Percentiles rank a stretch among this genome's conserved stretches.
Evolutionary conservation across 2,113 vertebrate species (phyloP).

Genomic region (Stegostoma tigrinum): DNA sequence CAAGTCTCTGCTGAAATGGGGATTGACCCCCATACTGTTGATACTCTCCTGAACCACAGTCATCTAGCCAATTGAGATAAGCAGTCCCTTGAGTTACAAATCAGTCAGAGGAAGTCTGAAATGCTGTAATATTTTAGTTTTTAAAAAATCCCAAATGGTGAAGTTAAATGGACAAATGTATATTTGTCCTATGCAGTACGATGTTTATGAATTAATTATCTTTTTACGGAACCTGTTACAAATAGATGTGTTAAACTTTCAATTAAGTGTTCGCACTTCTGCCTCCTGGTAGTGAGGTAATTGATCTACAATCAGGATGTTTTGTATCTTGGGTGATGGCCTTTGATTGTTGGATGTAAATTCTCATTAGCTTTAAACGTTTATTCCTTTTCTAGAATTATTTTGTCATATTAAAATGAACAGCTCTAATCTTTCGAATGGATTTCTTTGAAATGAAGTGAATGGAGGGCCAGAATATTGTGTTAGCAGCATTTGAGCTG

Average conservation of each 20-base stretch:
- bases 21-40: neutral
- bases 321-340: neutral
- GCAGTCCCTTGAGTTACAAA: neutral
- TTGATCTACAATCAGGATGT: neutral
- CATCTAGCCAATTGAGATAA: neutral
- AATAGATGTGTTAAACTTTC: neutral
- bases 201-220: neutral
- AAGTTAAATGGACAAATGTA: neutral
- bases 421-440: neutral
- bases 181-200: neutral
- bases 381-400: neutral
- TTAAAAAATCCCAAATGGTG: constrained; percentile 11
- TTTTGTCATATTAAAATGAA: neutral
- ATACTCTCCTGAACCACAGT: neutral
- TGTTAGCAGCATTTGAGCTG: neutral
- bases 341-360: neutral
- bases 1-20: neutral
- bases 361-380: neutral
- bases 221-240: neutral
- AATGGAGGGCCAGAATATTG: neutral
- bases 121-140: neutral
- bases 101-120: neutral
- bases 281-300: neutral
- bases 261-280: neutral
- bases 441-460: neutral